A percentile compares a stretch with the other conserved stretches of the same genome.
Evolutionary conservation across 1,140 invertebrate species (phyloP).

Genomic region (Nixonia krombeini): DNA sequence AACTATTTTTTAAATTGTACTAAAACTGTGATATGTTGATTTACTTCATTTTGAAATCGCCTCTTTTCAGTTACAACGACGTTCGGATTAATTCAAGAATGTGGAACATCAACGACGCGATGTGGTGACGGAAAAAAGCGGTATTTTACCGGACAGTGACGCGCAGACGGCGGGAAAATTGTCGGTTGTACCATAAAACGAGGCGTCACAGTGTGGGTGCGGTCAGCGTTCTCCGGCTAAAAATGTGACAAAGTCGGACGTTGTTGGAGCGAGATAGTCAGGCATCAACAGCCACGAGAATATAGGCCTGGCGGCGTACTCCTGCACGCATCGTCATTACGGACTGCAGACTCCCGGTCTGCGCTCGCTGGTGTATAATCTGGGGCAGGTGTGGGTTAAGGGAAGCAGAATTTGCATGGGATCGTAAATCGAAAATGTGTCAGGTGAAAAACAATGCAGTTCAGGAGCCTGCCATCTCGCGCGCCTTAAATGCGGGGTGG

Average conservation of each 20-base stretch:
- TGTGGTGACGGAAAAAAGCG: too few species aligned
- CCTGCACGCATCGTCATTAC: neutral
- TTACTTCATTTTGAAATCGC: too few species aligned
- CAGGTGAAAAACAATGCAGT: too few species aligned
- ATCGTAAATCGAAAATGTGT: too few species aligned
- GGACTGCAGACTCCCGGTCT: neutral
- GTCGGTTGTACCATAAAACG: slow-evolving; percentile 14
- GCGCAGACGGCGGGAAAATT: neutral
- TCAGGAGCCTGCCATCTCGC: too few species aligned
- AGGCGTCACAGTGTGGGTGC: slow-evolving; percentile 26
- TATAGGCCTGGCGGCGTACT: neutral
- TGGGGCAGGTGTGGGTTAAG: neutral
- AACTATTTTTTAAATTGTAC: too few species aligned
- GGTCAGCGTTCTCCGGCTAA: slow-evolving; percentile 5
- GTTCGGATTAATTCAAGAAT: too few species aligned
- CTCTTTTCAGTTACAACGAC: too few species aligned
- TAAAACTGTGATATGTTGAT: too few species aligned
- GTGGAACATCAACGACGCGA: too few species aligned
- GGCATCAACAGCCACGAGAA: slow-evolving; percentile 14
- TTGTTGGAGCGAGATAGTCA: neutral
- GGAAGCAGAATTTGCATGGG: neutral
- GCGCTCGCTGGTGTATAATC: neutral
- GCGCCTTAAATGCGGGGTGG: too few species aligned
- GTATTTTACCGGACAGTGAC: too few species aligned
- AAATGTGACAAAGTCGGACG: neutral